Evolutionary conservation across 2,797 vertebrate species (phyloP), one percentile per base, ranked within the genome.

Genomic region (Lutjanus argentimaculatus): DNA sequence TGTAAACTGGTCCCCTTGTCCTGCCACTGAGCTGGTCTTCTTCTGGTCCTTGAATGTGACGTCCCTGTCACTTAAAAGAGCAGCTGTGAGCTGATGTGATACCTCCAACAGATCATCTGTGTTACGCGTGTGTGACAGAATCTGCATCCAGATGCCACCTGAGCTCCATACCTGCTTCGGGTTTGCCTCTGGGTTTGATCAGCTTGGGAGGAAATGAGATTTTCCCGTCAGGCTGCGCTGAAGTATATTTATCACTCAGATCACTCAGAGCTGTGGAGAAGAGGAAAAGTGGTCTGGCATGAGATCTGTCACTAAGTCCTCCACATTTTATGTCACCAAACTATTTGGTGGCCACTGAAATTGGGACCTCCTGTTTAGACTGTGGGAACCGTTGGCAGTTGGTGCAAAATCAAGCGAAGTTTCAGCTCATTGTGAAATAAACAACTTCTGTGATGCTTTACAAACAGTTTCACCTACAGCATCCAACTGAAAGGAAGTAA

Each of bases 291-390:
- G 78, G 82, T 91, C 88, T 92, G 91, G 90, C 86, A 51, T 71
- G 40, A 76, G 88, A 94, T 94, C 91, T 93, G 86, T 91, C 78
- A 82, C 77, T 21, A 66, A 72, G 75, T 80, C 70, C 46, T 91
- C 83, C 69, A 91, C 77, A 81, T 93, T 90, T 30, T 89, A 79
- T 89, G 82, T 83, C 86, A 72, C 87, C 73, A 45, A 90, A 88
- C 78, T 88, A 85, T 93, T 87, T 79, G 48, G 67, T 80, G 80
- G 81, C 85, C 83, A 58, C 77, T 87, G 77, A 93, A 92, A 91
- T 86, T 89, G 79, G 80, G 87, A 90, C 88, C 66, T 89, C 84
- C 81, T 92, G 88, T 92, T 92, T 79, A 74, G 83, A 84, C 83
- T 91, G 86, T 91, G 92, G 83, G 89, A 94, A 91, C 87, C 72